phyloP scores from a whole-genome alignment of 2,113 vertebrate genomes.

The Sapajus apella region DNA sequence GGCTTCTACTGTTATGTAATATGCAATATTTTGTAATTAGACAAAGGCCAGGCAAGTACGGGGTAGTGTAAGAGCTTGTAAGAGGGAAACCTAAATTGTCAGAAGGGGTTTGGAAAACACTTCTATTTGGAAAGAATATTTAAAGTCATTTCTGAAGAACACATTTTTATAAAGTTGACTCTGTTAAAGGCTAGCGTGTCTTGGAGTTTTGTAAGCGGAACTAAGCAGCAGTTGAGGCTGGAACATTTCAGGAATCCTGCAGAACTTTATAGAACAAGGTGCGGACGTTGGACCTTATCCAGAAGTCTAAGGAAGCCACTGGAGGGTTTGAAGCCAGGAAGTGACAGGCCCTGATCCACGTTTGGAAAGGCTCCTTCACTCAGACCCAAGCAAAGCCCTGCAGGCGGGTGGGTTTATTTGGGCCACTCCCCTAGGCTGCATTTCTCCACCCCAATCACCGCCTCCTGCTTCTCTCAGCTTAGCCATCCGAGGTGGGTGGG shows the following conservation, averaged over 20 bases:
- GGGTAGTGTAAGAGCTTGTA: neutral
- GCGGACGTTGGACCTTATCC: neutral
- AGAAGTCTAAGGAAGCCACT: neutral
- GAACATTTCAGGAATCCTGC: neutral
- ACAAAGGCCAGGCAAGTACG: neutral
- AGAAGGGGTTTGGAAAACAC: neutral
- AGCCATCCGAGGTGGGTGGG: neutral
- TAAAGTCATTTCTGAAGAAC: neutral
- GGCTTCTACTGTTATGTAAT: neutral
- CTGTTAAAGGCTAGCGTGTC: neutral
- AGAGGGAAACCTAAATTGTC: neutral
- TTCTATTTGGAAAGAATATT: neutral
- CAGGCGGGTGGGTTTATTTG: neutral
- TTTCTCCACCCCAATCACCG: constrained; percentile 33
- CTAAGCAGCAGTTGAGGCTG: neutral
- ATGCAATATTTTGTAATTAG: accelerated
- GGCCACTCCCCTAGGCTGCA: constrained; percentile 51
- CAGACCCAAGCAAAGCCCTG: neutral
- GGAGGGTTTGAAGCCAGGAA: neutral
- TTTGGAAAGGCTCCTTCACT: neutral
- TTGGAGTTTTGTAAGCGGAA: neutral
- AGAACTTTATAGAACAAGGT: neutral
- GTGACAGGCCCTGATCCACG: neutral
- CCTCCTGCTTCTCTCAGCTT: neutral
- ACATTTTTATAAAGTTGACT: neutral